A percentile compares a stretch with the other conserved stretches of the same genome.
These are phyloP conservation scores for Danio aesculapii DNA, from an alignment of 2,797 vertebrate genomes.

Conservation along the genomic window DNA sequence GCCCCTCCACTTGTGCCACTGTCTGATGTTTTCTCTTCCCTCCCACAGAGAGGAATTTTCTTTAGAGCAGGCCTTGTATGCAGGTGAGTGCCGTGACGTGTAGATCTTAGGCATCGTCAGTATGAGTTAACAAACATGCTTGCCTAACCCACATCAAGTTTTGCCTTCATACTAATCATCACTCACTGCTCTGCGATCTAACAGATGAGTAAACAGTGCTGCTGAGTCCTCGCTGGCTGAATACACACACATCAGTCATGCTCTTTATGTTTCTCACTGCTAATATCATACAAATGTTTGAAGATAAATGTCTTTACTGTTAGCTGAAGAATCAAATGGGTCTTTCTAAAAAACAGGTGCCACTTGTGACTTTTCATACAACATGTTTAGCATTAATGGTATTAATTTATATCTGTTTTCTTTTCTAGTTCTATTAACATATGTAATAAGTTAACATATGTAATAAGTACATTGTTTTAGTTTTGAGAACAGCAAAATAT, in stretches of 20 bases:
- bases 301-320: neutral
- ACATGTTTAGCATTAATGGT: neutral
- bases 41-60: constrained; percentile 70
- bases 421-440: neutral
- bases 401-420: neutral
- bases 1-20: neutral
- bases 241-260: neutral
- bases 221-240: neutral
- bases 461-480: no score
- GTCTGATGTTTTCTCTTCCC: constrained; percentile 64
- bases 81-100: constrained; percentile 69
- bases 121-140: constrained; percentile 23
- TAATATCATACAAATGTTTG: constrained; percentile 7
- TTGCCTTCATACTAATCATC: constrained; percentile 26
- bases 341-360: constrained; percentile 9
- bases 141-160: constrained; percentile 36
- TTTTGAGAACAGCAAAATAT: neutral
- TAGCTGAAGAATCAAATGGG: neutral
- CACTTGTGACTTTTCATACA: neutral
- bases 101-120: neutral
- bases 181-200: neutral
- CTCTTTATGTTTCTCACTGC: neutral
- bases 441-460: neutral
- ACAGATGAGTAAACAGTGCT: neutral
- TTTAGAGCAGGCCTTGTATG: constrained; percentile 66